Percentiles rank a stretch among this genome's conserved stretches.
phyloP scores from a whole-genome alignment of 2,797 vertebrate genomes.

The Melanotaenia pygmaea region DNA sequence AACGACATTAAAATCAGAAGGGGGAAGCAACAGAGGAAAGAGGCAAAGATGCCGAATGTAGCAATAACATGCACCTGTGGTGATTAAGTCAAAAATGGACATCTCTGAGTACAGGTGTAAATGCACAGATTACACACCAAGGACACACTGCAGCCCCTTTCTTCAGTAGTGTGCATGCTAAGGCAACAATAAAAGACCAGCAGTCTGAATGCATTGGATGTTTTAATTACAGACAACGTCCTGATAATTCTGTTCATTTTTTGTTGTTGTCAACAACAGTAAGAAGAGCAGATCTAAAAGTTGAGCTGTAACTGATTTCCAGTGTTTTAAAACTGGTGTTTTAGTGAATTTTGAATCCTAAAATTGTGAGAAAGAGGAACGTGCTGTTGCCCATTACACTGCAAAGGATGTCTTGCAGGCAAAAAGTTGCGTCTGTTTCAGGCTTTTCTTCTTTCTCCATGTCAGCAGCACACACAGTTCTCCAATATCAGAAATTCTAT shows the following conservation, averaged over 20 bases:
- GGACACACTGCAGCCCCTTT: neutral
- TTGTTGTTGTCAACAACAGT: neutral
- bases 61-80: neutral
- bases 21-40: constrained; percentile 1
- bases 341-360: neutral
- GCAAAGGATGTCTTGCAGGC: neutral
- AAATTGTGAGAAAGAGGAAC: too few relatives aligned
- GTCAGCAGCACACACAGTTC: neutral
- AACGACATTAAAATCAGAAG: constrained; percentile 13
- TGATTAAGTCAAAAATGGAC: neutral
- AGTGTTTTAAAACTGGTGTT: neutral
- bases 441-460: neutral
- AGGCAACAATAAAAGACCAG: neutral
- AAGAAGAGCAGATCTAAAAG: neutral
- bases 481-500: neutral
- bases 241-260: neutral
- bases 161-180: neutral
- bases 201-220: neutral
- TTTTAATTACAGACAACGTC: neutral
- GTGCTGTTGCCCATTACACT: neutral
- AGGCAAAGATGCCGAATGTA: neutral
- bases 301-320: neutral
- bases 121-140: neutral
- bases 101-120: neutral
- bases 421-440: neutral